Percentiles rank a stretch among this genome's conserved stretches.
Conservation (phyloP, 1,140 invertebrate species). For the Diploscapter pachys region DNA sequence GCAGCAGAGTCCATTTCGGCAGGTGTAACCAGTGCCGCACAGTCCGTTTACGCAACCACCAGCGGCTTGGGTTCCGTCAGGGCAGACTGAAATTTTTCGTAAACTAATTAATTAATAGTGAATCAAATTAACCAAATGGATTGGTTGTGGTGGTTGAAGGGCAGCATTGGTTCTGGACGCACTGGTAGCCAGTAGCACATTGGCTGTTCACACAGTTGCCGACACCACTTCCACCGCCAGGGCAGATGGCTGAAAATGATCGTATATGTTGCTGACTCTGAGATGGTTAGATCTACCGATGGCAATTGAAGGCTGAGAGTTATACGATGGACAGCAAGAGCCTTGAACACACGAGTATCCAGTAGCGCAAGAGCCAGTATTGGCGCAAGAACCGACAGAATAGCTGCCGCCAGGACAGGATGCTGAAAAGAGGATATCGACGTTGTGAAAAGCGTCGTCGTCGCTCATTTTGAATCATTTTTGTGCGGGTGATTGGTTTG, state of each 20-base stretch:
- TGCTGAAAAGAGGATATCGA: constrained; percentile 6
- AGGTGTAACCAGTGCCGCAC: constrained; percentile 57
- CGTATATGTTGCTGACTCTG: no score
- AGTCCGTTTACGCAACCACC: constrained; percentile 56
- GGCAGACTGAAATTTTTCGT: constrained; percentile 42
- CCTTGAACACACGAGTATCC: constrained; percentile 50
- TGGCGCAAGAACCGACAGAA: constrained; percentile 45
- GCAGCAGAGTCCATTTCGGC: constrained; percentile 56
- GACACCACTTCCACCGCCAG: constrained; percentile 42
- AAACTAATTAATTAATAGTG: neutral
- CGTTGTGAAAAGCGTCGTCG: neutral
- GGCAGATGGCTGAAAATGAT: constrained; percentile 45
- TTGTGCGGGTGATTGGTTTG: no score
- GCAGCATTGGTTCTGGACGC: constrained; percentile 39
- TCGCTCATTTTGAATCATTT: no score
- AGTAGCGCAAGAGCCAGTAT: constrained; percentile 41
- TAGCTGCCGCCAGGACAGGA: constrained; percentile 45
- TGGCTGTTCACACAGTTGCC: constrained; percentile 50
- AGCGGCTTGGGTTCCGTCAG: constrained; percentile 58
- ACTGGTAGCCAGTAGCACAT: constrained; percentile 48
- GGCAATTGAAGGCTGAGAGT: neutral
- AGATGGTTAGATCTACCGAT: no score
- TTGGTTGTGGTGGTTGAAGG: constrained; percentile 40
- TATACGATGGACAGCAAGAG: constrained; percentile 43
- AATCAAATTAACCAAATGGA: constrained; percentile 30